Base-by-base conservation (phyloP, 2,113 vertebrate species). In the Oncorhynchus masou region DNA sequence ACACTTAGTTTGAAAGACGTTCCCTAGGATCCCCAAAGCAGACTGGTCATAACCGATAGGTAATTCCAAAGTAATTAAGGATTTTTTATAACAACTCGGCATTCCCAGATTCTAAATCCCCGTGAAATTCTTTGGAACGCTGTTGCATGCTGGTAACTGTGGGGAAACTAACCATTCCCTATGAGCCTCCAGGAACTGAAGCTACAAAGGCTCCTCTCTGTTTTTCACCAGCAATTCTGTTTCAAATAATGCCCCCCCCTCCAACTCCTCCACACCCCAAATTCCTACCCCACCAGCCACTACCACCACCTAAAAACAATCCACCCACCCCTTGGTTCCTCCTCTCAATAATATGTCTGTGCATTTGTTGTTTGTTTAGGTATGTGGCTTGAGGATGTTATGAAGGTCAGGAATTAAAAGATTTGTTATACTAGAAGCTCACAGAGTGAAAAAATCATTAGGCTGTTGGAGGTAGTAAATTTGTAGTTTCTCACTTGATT, bases 31-130 rank as follows among this genome's bases (percentile, higher is more conserved):
- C 83, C 81, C 78, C 68, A 87, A 87, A 85, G 86, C 87, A 31
- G 78, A 22, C 39, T 20, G 22, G 11, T 81, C 81, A 82, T 84
- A 90, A 91, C 85, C 48, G 31, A 88, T 87, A 85, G 87, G 83
- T 91, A 90, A 92, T 90, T 90, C 88, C 83, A 86, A 90, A 89
- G 85, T 91, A 89, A 89, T 93, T 87, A 90, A 85, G 81, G 87
- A 90, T 92, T 91, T 91, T 88, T 90, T 77, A 81, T 64, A 86
- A 85, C 83, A 51, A 77, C 88, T 91, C 85, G 79, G 90, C 93
- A 86, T 91, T 93, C 89, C 92, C 92, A 84, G 82, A 92, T 88
- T 91, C 90, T 68, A 45, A 95, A 92, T 91, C 94, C 91, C 92
- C 94, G 83, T 78, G 82, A 94, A 91, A 91, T 88, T 88, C 86